A percentile compares a stretch with the other conserved stretches of the same genome.
phyloP scores from a whole-genome alignment of 2,113 vertebrate genomes.

The Aspiorhynchus laticeps region DNA sequence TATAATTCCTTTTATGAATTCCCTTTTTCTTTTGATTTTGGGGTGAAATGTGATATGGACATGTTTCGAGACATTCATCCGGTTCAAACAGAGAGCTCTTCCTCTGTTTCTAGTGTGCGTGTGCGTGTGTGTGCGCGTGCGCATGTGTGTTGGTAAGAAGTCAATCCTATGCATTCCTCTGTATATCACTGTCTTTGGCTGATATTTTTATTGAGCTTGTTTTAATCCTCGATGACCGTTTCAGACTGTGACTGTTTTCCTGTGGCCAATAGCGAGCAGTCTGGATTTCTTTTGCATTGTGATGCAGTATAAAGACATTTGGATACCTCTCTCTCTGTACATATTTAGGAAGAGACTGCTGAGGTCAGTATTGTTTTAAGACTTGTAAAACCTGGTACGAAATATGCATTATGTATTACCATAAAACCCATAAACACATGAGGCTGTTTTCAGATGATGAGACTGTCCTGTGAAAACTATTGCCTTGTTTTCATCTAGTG shows the following conservation, averaged over 20 bases:
- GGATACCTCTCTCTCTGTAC: conserved; percentile 19
- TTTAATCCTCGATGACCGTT: background rate
- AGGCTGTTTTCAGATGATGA: background rate
- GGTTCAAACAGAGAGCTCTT: background rate
- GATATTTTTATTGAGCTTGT: background rate
- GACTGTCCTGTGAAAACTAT: background rate
- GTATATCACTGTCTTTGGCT: background rate
- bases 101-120: background rate
- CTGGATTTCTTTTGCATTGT: conserved; percentile 38
- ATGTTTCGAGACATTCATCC: background rate
- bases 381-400: background rate
- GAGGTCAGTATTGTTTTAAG: background rate
- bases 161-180: conserved; percentile 18
- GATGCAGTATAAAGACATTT: conserved; percentile 34
- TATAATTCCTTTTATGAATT: background rate
- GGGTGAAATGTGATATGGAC: background rate
- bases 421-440: background rate
- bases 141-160: conserved; percentile 3
- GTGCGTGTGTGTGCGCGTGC: background rate
- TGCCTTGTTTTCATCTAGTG: conserved; percentile 2
- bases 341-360: conserved; percentile 2
- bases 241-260: conserved; percentile 33
- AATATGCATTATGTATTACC: background rate
- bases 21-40: background rate
- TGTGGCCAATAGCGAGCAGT: conserved; percentile 34